A percentile compares a stretch with the other conserved stretches of the same genome.
Conservation (phyloP, 2,888 invertebrate species). For the Drosophila gaucha region DNA sequence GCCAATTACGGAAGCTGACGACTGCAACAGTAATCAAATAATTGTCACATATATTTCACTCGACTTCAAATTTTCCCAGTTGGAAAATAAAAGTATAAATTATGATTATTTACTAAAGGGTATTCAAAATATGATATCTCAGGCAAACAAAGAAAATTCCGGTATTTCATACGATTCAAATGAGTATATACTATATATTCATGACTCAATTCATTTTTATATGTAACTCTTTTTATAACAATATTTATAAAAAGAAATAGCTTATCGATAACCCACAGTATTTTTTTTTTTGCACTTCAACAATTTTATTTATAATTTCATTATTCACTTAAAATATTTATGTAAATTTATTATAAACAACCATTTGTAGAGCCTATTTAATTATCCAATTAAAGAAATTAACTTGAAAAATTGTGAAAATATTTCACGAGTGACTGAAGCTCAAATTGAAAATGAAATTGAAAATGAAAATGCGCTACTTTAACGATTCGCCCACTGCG, state of each 20-base stretch:
- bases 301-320: slow-evolving; percentile 30
- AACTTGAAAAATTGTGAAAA: slow-evolving; percentile 57
- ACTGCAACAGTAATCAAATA: slow-evolving; percentile 77
- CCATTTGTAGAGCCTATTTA: slow-evolving; percentile 59
- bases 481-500: slow-evolving; percentile 21
- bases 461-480: slow-evolving; percentile 20
- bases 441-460: slow-evolving; percentile 21
- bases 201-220: slow-evolving; percentile 11
- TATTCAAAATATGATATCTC: not conserved
- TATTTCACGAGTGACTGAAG: slow-evolving; percentile 30
- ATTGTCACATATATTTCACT: slow-evolving; percentile 69
- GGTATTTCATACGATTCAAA: not conserved
- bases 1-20: slow-evolving; percentile 60
- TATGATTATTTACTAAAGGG: not conserved
- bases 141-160: not conserved
- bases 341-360: slow-evolving; percentile 59
- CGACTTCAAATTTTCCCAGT: slow-evolving; percentile 54
- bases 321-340: slow-evolving; percentile 60
- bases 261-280: slow-evolving; percentile 2
- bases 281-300: slow-evolving; percentile 42
- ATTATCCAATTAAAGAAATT: slow-evolving; percentile 72
- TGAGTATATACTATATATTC: not conserved
- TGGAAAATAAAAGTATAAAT: too few species aligned
- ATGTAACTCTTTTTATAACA: not conserved
- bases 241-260: not conserved